A percentile compares a stretch with the other conserved stretches of the same genome.
These are phyloP conservation scores for Tromatobia lineatoria DNA, from an alignment of 2,888 invertebrate genomes.

Conservation along the genomic window DNA sequence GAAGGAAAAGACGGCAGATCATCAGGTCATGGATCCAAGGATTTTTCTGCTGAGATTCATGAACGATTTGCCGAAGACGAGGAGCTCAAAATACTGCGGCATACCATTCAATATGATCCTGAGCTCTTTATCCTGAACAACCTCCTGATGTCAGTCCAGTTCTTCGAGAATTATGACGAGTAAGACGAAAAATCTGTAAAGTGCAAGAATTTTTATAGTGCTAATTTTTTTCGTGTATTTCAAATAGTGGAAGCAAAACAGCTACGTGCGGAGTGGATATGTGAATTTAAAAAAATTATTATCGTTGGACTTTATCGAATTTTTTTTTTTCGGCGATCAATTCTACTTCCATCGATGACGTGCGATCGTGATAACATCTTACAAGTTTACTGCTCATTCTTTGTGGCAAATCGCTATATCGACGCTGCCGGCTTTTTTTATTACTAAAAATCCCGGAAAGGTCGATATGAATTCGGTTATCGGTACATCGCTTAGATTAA, in stretches of 20 bases:
- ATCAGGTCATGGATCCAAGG: constrained; percentile 18
- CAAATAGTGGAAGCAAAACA: neutral
- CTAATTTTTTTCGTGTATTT: neutral
- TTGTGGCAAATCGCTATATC: neutral
- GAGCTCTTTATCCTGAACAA: constrained; percentile 92
- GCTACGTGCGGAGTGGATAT: neutral
- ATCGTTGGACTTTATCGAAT: neutral
- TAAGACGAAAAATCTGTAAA: constrained; percentile 83
- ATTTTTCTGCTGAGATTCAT: constrained; percentile 50
- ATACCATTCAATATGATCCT: constrained; percentile 88
- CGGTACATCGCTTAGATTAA: neutral
- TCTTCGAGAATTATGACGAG: constrained; percentile 93
- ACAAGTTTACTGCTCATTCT: neutral
- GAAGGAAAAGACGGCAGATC: constrained; percentile 6
- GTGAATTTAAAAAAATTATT: neutral
- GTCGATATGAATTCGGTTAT: neutral
- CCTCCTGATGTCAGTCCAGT: constrained; percentile 91
- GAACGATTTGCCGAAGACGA: constrained; percentile 85
- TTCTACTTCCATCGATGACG: too few species aligned
- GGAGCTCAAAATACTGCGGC: constrained; percentile 87
- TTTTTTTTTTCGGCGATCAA: neutral
- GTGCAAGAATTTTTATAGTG: neutral
- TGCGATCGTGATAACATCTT: too few species aligned
- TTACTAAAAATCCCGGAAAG: neutral
- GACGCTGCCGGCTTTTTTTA: neutral